Percentiles rank a stretch among this genome's conserved stretches.
Evolutionary conservation across 2,797 vertebrate species (phyloP).

Genomic region (Telmatherina bonti): DNA sequence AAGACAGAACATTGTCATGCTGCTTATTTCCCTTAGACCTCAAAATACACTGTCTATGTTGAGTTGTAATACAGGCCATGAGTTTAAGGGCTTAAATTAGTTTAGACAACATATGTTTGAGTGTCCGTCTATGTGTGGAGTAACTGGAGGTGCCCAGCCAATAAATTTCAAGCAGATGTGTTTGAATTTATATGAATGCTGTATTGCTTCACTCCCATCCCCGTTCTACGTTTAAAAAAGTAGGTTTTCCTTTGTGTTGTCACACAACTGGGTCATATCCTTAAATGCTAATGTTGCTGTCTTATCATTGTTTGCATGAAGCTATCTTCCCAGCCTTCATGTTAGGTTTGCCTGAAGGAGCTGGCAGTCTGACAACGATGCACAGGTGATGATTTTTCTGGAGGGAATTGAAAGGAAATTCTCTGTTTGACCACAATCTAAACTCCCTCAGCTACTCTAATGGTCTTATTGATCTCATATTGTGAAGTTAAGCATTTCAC

Average conservation of each 20-base stretch:
- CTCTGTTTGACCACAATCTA: not conserved
- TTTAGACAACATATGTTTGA: not conserved
- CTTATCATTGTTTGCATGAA: not conserved
- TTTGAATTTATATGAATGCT: slow-evolving; percentile 4
- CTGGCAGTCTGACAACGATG: not conserved
- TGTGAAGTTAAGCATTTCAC: not conserved
- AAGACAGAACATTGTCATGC: slow-evolving; percentile 35
- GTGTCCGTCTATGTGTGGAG: slow-evolving; percentile 1
- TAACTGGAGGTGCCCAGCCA: not conserved
- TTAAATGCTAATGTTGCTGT: not conserved
- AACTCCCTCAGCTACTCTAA: not conserved
- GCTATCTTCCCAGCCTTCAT: not conserved
- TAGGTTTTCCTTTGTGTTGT: not conserved
- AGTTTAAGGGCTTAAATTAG: slow-evolving; percentile 18
- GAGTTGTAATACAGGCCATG: not conserved
- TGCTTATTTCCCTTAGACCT: slow-evolving; percentile 20
- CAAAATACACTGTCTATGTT: not conserved
- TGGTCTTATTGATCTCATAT: not conserved
- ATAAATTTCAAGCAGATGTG: not conserved
- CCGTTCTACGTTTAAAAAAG: not conserved
- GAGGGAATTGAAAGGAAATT: not conserved
- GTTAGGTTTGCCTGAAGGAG: not conserved
- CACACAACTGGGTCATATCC: slow-evolving; percentile 2
- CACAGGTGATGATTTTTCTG: not conserved
- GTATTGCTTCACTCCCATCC: not conserved